A percentile compares a stretch with the other conserved stretches of the same genome.
Conservation (phyloP, 2,888 invertebrate species). For the Eupsilia transversa region DNA sequence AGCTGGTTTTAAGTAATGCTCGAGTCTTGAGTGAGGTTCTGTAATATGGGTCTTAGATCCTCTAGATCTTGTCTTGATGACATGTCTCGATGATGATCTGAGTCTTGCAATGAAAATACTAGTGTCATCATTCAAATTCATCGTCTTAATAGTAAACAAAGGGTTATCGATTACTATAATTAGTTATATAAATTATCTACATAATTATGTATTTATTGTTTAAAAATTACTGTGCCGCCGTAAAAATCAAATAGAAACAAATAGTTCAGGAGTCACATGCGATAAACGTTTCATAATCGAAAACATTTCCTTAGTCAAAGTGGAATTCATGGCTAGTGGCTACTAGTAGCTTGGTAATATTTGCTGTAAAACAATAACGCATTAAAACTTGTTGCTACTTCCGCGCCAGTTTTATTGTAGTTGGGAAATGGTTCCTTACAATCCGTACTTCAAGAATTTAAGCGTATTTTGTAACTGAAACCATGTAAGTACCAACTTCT, state of each 20-base stretch:
- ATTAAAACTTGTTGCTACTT: slow-evolving; percentile 47
- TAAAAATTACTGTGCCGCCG: neutral
- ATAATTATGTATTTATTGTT: neutral
- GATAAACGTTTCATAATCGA: slow-evolving; percentile 52
- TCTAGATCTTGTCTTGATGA: neutral
- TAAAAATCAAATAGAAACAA: slow-evolving; percentile 17
- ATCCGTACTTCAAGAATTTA: slow-evolving; percentile 13
- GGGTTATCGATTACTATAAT: slow-evolving; percentile 7
- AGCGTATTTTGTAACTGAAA: slow-evolving; percentile 16
- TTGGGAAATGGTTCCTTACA: slow-evolving; percentile 27
- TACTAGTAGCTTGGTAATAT: slow-evolving; percentile 15
- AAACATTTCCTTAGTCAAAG: slow-evolving; percentile 51
- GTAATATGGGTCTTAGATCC: neutral
- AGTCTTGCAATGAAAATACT: neutral
- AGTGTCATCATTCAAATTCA: neutral
- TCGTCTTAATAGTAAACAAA: neutral
- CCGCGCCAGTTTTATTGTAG: slow-evolving; percentile 47
- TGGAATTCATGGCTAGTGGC: slow-evolving; percentile 23
- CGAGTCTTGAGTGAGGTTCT: too few species aligned
- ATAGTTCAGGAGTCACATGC: slow-evolving; percentile 55
- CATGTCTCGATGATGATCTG: neutral
- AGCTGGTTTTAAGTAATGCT: too few species aligned
- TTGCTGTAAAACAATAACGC: slow-evolving; percentile 52
- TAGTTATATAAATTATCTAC: slow-evolving; percentile 6
- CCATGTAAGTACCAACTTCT: neutral